phyloP scores from a whole-genome alignment of 2,888 invertebrate genomes.

The Cactoblastis cactorum region DNA sequence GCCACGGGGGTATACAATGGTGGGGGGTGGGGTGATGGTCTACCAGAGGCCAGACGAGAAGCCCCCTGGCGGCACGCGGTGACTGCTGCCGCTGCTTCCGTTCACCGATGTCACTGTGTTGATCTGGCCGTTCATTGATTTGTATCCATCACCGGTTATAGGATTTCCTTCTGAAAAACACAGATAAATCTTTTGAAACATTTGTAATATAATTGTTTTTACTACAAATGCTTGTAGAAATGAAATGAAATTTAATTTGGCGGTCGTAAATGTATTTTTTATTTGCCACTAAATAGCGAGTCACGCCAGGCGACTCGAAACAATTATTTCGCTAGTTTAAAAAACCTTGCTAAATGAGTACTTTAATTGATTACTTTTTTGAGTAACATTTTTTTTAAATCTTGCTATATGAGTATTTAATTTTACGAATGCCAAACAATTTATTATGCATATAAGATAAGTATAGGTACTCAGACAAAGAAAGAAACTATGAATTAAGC shows the following conservation, averaged over 20 bases:
- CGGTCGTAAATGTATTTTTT: neutral
- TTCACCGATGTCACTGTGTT: slow-evolving; percentile 71
- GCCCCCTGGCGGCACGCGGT: slow-evolving; percentile 84
- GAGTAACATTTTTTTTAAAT: too few relatives aligned
- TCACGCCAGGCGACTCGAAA: too few relatives aligned
- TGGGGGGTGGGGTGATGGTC: slow-evolving; percentile 35
- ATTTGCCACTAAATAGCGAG: neutral
- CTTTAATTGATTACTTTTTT: too few relatives aligned
- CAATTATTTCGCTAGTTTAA: too few relatives aligned
- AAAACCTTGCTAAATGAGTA: too few relatives aligned
- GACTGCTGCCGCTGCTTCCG: slow-evolving; percentile 66
- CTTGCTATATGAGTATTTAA: too few relatives aligned
- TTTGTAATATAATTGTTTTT: neutral
- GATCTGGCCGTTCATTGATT: slow-evolving; percentile 79
- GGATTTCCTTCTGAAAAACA: slow-evolving; percentile 77
- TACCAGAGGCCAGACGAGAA: slow-evolving; percentile 85
- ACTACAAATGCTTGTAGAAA: neutral
- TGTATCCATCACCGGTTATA: slow-evolving; percentile 80
- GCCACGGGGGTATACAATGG: slow-evolving; percentile 25
- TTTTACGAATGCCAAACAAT: too few relatives aligned
- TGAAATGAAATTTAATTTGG: neutral
- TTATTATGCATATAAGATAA: too few relatives aligned
- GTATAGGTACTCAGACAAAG: too few relatives aligned
- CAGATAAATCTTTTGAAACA: neutral
- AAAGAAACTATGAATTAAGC: too few relatives aligned